Conservation (phyloP, 2,888 invertebrate species). For the Dolichomitus sp. region DNA sequence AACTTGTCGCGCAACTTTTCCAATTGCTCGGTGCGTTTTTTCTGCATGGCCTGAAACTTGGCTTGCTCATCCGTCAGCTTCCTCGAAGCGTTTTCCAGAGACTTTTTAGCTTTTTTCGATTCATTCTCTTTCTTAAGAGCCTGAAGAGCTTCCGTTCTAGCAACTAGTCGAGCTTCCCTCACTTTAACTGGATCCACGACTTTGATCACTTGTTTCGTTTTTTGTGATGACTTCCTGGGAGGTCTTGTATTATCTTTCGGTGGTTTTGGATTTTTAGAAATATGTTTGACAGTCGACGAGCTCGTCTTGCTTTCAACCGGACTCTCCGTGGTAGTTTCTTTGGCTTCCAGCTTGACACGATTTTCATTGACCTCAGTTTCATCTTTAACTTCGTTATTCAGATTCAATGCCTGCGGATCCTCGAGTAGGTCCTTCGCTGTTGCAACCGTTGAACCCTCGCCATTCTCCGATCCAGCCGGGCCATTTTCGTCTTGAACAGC, state of each 20-base stretch:
- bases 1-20: conserved; percentile 70
- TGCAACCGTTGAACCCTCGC: background rate
- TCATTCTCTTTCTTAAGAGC: conserved; percentile 67
- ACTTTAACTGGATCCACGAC: conserved; percentile 46
- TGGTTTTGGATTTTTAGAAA: background rate
- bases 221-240: conserved; percentile 24
- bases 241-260: conserved; percentile 6
- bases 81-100: conserved; percentile 50
- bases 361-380: background rate
- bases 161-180: conserved; percentile 53
- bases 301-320: background rate
- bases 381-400: background rate
- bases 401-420: background rate
- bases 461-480: background rate
- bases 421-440: background rate
- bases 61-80: conserved; percentile 46
- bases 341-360: background rate
- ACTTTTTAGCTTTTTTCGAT: conserved; percentile 63
- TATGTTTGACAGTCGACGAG: conserved; percentile 1
- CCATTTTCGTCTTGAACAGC: conserved; percentile 7
- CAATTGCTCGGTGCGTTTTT: conserved; percentile 67
- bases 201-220: conserved; percentile 10
- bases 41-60: conserved; percentile 63
- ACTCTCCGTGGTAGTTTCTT: background rate
- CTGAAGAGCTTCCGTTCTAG: conserved; percentile 65